A percentile compares a stretch with the other conserved stretches of the same genome.
These are phyloP conservation scores for Hoplodrina blanda DNA, from an alignment of 2,888 invertebrate species.

Conservation along the genomic window DNA sequence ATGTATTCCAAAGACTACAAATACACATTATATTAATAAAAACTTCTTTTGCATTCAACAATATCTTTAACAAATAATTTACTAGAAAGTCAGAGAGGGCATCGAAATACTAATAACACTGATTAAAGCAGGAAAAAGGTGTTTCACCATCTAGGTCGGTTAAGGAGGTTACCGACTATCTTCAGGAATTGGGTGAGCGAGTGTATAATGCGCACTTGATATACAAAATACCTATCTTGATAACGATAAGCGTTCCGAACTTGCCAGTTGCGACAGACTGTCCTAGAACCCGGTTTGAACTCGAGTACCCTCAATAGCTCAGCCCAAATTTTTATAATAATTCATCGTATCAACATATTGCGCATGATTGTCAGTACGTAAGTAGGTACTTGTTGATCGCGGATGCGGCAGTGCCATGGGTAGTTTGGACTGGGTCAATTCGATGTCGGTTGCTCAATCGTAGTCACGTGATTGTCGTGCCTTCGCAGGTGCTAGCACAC, in stretches of 20 bases:
- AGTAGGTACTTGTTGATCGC: slow-evolving; percentile 36
- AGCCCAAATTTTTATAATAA: slow-evolving; percentile 74
- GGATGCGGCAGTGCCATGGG: slow-evolving; percentile 37
- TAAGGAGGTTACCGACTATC: slow-evolving; percentile 76
- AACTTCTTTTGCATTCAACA: slow-evolving; percentile 1
- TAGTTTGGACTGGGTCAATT: slow-evolving; percentile 32
- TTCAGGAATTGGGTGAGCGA: slow-evolving; percentile 71
- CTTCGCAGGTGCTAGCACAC: slow-evolving; percentile 39
- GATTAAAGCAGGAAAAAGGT: slow-evolving; percentile 69
- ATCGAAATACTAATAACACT: slow-evolving; percentile 42
- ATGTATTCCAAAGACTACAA: background rate
- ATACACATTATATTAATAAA: background rate
- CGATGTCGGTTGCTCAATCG: slow-evolving; percentile 37
- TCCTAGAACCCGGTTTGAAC: slow-evolving; percentile 87
- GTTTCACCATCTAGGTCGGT: slow-evolving; percentile 74
- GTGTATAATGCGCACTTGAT: slow-evolving; percentile 76
- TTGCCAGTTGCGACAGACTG: slow-evolving; percentile 83
- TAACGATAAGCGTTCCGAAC: slow-evolving; percentile 76
- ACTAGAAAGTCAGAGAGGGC: slow-evolving; percentile 35
- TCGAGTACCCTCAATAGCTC: slow-evolving; percentile 84
- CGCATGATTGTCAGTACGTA: slow-evolving; percentile 48
- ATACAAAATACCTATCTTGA: slow-evolving; percentile 74
- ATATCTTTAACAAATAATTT: background rate
- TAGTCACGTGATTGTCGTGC: slow-evolving; percentile 18
- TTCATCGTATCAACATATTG: slow-evolving; percentile 68